Conservation (phyloP, 2,797 vertebrate species). For the Amblyopsis hoosieri region DNA sequence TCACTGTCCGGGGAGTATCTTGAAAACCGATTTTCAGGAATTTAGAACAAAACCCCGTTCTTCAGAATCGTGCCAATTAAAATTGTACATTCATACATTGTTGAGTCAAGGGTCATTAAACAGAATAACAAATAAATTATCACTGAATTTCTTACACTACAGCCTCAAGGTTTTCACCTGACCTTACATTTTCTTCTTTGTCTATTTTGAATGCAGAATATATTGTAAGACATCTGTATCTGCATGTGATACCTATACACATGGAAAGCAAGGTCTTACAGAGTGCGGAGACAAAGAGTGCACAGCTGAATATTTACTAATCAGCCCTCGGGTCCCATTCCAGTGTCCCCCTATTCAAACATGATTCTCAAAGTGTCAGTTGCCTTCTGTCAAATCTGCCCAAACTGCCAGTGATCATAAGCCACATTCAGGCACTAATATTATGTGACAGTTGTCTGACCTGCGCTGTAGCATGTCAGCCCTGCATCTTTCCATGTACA, state of each 20-base stretch:
- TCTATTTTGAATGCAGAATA: neutral
- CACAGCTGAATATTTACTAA: constrained; percentile 56
- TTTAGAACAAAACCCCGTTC: too few species aligned
- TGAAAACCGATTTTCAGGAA: too few species aligned
- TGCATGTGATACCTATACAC: constrained; percentile 28
- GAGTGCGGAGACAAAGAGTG: constrained; percentile 10
- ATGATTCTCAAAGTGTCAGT: constrained; percentile 52
- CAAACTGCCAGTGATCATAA: constrained; percentile 59
- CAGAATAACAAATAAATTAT: constrained; percentile 14
- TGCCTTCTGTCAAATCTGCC: constrained; percentile 64
- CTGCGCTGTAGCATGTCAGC: constrained; percentile 42
- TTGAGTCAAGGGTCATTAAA: neutral
- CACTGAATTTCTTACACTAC: too few species aligned
- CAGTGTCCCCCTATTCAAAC: constrained; percentile 27
- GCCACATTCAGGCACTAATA: constrained; percentile 48
- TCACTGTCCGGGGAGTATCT: too few species aligned
- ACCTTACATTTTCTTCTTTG: neutral
- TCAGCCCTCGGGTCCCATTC: constrained; percentile 41
- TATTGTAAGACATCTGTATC: constrained; percentile 37
- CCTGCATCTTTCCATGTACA: constrained; percentile 24
- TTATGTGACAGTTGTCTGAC: constrained; percentile 60
- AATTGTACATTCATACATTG: too few species aligned
- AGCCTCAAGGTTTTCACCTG: too few species aligned
- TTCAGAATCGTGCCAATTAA: too few species aligned
- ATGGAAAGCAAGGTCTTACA: constrained; percentile 30